Percentiles rank a stretch among this genome's conserved stretches.
Evolutionary conservation across 1,140 invertebrate genomes (phyloP).

Genomic region (Atta colombica): DNA sequence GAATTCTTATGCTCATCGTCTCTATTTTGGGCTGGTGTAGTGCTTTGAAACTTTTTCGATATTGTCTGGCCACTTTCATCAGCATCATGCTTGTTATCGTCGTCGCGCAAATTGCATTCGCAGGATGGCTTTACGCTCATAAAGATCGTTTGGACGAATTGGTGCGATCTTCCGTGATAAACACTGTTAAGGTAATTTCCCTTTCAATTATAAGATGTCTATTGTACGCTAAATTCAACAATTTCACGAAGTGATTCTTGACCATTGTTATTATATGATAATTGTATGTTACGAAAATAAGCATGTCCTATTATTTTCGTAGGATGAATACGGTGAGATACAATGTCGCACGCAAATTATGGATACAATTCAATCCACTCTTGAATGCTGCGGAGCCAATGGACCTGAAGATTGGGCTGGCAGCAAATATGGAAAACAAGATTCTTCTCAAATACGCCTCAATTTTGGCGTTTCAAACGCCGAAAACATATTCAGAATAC

Average conservation of each 20-base stretch:
- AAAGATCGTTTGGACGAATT: constrained; percentile 89
- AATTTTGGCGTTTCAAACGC: constrained; percentile 78
- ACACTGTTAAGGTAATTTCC: constrained; percentile 87
- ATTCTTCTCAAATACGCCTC: constrained; percentile 65
- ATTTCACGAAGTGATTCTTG: not conserved
- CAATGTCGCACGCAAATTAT: constrained; percentile 89
- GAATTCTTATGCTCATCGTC: constrained; percentile 93
- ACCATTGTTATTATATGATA: not conserved
- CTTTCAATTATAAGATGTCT: not conserved
- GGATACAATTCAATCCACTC: constrained; percentile 90
- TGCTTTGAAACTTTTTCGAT: constrained; percentile 94
- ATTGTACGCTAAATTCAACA: not conserved
- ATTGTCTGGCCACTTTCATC: constrained; percentile 94
- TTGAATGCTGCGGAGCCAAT: constrained; percentile 91
- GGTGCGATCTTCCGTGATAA: constrained; percentile 88
- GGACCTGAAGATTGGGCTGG: constrained; percentile 91
- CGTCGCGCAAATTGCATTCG: constrained; percentile 92
- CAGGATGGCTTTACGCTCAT: constrained; percentile 91
- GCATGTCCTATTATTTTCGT: constrained; percentile 30
- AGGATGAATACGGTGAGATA: constrained; percentile 90
- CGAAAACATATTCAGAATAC: constrained; percentile 86
- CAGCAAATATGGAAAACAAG: constrained; percentile 87
- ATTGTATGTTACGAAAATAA: not conserved
- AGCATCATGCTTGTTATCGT: constrained; percentile 91
- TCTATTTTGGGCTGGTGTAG: constrained; percentile 97